Evolutionary conservation across 2,113 vertebrate genomes (phyloP).

Genomic region (Esox niger): DNA sequence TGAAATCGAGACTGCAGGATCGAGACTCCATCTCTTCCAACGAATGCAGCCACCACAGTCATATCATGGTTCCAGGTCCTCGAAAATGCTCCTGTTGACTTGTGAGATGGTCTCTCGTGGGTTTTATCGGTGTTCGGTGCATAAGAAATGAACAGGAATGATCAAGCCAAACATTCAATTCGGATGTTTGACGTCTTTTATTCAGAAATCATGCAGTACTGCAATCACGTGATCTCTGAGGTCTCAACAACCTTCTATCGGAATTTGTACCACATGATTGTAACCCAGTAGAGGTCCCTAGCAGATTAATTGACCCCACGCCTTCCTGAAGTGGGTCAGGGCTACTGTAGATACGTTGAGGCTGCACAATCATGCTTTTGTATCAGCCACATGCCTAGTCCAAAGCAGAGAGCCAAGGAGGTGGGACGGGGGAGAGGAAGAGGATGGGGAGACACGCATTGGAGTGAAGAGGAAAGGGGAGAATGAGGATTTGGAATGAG

Average conservation of each 20-base stretch:
- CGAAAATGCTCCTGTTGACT: neutral
- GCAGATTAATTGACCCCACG: neutral
- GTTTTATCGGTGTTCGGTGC: neutral
- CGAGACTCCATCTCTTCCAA: too few relatives aligned
- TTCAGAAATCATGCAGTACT: neutral
- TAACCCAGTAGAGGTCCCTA: neutral
- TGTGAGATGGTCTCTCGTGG: neutral
- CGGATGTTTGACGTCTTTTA: neutral
- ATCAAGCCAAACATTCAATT: neutral
- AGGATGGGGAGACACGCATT: neutral
- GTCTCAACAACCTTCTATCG: neutral
- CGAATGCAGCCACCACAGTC: too few relatives aligned
- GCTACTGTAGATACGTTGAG: constrained; percentile 14
- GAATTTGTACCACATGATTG: neutral
- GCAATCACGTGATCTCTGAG: neutral
- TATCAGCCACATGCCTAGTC: constrained; percentile 25
- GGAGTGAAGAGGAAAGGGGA: neutral
- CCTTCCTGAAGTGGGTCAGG: neutral
- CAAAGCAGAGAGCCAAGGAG: too few relatives aligned
- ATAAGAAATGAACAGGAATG: neutral
- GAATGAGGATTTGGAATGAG: neutral
- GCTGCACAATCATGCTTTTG: constrained; percentile 25
- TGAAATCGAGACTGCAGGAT: too few relatives aligned
- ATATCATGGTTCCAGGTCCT: neutral
- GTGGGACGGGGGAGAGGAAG: neutral